Base-by-base conservation (phyloP, 2,113 vertebrate genomes). In the Oreocharis arfaki region DNA sequence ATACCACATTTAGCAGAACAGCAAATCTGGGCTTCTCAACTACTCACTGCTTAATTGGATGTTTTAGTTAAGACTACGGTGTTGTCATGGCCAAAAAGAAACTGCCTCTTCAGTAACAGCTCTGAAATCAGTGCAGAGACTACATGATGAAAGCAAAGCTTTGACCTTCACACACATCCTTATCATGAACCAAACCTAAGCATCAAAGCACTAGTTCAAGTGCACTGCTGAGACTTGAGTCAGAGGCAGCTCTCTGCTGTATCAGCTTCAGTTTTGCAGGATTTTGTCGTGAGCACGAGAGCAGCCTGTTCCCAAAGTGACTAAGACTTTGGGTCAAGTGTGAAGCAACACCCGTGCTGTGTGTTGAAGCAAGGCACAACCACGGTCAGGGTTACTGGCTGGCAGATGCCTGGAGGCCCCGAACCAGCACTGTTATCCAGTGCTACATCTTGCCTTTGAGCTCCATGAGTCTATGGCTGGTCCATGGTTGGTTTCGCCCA, bases 401-500 rank as follows among this genome's bases (percentile, higher is more conserved):
- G 1, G 71, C 33, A 86, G 33, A 24, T 4, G 17, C 61, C 64
- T 55, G 46, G 21, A 60, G 49, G 16, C 13, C 47, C 59, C 52
- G 88, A 53, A 16, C 26, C 2, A 5, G 28, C 8, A 1, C 63
- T 39, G 10, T 50, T 63, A 39, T 5, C 26, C 60, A 14, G 15
- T 1, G 2, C 50, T 74, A 7, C 10, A 11, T 23, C 32, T 69
- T 61, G 49, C 65, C 50, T 93, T 84, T 64, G 37, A 73, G 53
- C 20, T 81, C 28, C n/a, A 3, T 15, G 28, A 57, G 10, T n/a
- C 26, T 13, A 8, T 16, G 20, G 49, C 15, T 76, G 22, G 10
- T 77, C 6, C 0, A 0, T 8, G 2, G 2, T 35, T 70, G 41
- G 37, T 16, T 87, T 50, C 42, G n/a, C n/a, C 39, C 56, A 19